These are phyloP conservation scores for Cheilosia pagana DNA, from an alignment of 2,888 invertebrate species.

Conservation along the genomic window DNA sequence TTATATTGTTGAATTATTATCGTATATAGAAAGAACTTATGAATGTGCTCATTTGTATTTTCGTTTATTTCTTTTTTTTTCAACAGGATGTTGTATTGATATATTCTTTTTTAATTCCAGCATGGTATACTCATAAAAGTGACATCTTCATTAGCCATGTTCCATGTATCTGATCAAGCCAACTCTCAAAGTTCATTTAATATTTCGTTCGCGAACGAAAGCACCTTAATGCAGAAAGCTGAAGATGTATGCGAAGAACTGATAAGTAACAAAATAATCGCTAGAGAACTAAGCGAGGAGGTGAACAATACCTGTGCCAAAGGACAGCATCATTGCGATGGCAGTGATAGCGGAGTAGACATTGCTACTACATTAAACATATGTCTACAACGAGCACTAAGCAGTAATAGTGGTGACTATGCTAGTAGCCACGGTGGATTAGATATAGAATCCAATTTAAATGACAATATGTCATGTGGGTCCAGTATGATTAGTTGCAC, in stretches of 20 bases:
- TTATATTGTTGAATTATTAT: too few relatives aligned
- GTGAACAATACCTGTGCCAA: slow-evolving; percentile 36
- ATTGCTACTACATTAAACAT: slow-evolving; percentile 84
- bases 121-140: not conserved
- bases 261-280: slow-evolving; percentile 79
- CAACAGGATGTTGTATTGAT: not conserved
- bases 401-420: slow-evolving; percentile 87
- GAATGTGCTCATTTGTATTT: not conserved
- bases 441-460: slow-evolving; percentile 82
- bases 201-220: slow-evolving; percentile 5
- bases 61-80: too few relatives aligned
- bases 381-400: slow-evolving; percentile 85
- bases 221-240: slow-evolving; percentile 16
- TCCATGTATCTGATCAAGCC: slow-evolving; percentile 35
- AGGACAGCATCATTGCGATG: slow-evolving; percentile 84
- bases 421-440: slow-evolving; percentile 87
- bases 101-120: slow-evolving; percentile 3
- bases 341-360: slow-evolving; percentile 93
- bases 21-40: not conserved
- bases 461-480: slow-evolving; percentile 87
- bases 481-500: slow-evolving; percentile 91
- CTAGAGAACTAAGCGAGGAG: slow-evolving; percentile 78
- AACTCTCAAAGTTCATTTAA: slow-evolving; percentile 25
- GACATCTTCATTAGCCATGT: slow-evolving; percentile 10
- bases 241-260: slow-evolving; percentile 77